A percentile compares a stretch with the other conserved stretches of the same genome.
Conservation (phyloP, 2,113 vertebrate species). For the Xiphophorus couchianus region DNA sequence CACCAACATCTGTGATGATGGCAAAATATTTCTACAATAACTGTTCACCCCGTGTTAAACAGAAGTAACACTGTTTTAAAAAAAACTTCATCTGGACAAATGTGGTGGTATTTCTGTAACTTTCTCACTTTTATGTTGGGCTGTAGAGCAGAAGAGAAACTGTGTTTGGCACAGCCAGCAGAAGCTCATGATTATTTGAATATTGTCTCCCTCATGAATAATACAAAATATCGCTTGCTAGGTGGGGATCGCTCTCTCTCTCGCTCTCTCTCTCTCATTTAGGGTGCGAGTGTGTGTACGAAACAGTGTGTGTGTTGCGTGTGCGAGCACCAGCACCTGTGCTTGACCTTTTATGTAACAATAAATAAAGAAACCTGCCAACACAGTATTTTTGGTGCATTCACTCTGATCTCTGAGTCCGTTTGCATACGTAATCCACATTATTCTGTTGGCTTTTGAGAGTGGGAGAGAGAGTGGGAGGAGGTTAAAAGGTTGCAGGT, state of each 20-base stretch:
- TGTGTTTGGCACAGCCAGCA: slow-evolving; percentile 59
- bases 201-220: slow-evolving; percentile 76
- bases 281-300: not conserved
- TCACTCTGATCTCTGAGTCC: slow-evolving; percentile 2
- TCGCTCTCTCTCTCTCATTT: not conserved
- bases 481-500: slow-evolving; percentile 91
- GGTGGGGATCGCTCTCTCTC: slow-evolving; percentile 17
- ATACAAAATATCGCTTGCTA: slow-evolving; percentile 65
- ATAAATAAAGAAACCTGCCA: slow-evolving; percentile 14
- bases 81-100: slow-evolving; percentile 1
- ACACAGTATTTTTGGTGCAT: not conserved
- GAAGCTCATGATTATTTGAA: slow-evolving; percentile 76
- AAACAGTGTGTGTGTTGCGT: not conserved
- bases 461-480: slow-evolving; percentile 77
- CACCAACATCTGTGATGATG: not conserved
- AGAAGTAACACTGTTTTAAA: too few relatives aligned
- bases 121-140: slow-evolving; percentile 15
- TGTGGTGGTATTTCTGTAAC: slow-evolving; percentile 4
- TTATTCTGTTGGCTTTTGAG: slow-evolving; percentile 14
- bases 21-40: not conserved
- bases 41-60: not conserved
- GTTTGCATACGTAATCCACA: slow-evolving; percentile 9
- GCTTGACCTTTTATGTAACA: slow-evolving; percentile 60
- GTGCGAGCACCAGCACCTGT: slow-evolving; percentile 27
- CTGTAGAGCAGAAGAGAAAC: slow-evolving; percentile 51